Percentiles rank a stretch among this genome's conserved stretches.
phyloP scores from a whole-genome alignment of 2,113 vertebrate genomes.

The Oryzias javanicus region DNA sequence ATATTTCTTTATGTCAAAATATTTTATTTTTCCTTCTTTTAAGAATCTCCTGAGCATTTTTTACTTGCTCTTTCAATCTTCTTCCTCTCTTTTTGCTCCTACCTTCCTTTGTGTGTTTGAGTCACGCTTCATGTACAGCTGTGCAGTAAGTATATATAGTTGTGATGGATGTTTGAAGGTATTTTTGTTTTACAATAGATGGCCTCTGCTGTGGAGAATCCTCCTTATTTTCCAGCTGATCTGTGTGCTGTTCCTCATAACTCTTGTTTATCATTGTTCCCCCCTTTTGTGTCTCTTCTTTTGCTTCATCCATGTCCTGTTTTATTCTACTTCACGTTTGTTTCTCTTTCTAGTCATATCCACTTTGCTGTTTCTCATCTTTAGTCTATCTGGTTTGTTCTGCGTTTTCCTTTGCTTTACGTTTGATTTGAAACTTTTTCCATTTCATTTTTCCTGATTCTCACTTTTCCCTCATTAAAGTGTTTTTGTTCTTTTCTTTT shows the following conservation, averaged over 20 bases:
- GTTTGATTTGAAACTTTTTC: constrained; percentile 37
- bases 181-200: constrained; percentile 17
- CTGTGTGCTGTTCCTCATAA: constrained; percentile 15
- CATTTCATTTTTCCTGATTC: constrained; percentile 19
- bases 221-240: constrained; percentile 31
- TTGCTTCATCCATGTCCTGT: constrained; percentile 16
- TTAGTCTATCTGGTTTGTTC: constrained; percentile 4
- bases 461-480: not conserved
- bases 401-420: constrained; percentile 4
- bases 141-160: not conserved
- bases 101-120: not conserved
- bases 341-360: constrained; percentile 33
- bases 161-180: constrained; percentile 16
- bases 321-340: constrained; percentile 16
- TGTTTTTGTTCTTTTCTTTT: constrained; percentile 4
- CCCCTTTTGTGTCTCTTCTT: constrained; percentile 24
- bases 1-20: too few species aligned
- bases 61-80: too few species aligned
- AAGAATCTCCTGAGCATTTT: too few species aligned
- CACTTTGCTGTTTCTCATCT: constrained; percentile 29
- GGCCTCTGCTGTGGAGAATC: constrained; percentile 13
- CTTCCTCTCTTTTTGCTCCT: too few species aligned
- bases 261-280: constrained; percentile 31
- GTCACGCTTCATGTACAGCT: not conserved
- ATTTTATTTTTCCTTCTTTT: too few species aligned